These are phyloP conservation scores for Acrobasis repandana DNA, from an alignment of 2,888 invertebrate genomes.

Conservation along the genomic window DNA sequence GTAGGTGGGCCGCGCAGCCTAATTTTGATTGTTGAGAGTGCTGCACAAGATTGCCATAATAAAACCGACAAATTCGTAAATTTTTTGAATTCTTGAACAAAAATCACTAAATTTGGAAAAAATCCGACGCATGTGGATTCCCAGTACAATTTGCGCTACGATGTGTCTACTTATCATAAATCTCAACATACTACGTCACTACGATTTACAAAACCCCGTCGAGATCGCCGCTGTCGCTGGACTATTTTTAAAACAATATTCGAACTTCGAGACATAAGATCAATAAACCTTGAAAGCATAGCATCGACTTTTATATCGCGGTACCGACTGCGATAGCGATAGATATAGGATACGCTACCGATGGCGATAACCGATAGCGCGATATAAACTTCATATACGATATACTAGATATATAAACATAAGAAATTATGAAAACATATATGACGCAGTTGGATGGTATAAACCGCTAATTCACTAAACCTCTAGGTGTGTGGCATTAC, in stretches of 20 bases:
- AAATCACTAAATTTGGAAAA: constrained; percentile 2
- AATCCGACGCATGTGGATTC: not conserved
- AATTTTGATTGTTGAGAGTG: too few species aligned
- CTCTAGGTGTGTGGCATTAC: too few species aligned
- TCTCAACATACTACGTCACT: constrained; percentile 5
- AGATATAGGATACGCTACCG: not conserved
- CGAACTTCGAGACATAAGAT: not conserved
- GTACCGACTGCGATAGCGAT: not conserved
- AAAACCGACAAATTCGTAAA: too few species aligned
- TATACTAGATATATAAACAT: too few species aligned
- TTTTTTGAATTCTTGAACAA: not conserved
- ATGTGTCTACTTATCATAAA: constrained; percentile 15
- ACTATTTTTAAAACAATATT: not conserved
- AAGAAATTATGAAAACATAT: too few species aligned
- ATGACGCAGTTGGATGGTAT: too few species aligned
- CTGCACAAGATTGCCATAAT: too few species aligned
- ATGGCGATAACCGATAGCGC: not conserved
- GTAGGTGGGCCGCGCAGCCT: too few species aligned
- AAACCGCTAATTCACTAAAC: too few species aligned
- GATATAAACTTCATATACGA: not conserved
- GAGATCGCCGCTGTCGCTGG: not conserved
- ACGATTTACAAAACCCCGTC: constrained; percentile 26
- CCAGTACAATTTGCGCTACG: constrained; percentile 10
- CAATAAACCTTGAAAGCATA: not conserved
- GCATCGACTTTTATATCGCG: not conserved